These are phyloP conservation scores for Sebastes minor DNA, from an alignment of 2,797 vertebrate species.

Conservation along the genomic window DNA sequence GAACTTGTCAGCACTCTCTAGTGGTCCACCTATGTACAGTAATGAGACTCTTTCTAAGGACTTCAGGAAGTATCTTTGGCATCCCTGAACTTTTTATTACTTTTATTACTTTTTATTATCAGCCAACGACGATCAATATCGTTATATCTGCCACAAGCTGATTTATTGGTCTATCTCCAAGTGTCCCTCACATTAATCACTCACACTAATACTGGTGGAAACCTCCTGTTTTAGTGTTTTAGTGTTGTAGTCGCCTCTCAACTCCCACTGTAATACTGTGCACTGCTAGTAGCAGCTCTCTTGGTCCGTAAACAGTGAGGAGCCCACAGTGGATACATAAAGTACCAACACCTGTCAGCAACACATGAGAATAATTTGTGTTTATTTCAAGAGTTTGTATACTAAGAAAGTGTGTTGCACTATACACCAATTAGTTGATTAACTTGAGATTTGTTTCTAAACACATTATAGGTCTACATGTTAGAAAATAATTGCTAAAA, in stretches of 20 bases:
- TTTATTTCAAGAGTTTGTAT: neutral
- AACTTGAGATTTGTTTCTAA: too few species aligned
- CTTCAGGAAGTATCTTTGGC: neutral
- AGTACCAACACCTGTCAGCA: accelerated
- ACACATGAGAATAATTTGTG: neutral
- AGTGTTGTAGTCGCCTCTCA: neutral
- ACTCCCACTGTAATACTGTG: neutral
- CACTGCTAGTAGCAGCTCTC: neutral
- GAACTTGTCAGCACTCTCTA: too few species aligned
- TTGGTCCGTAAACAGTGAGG: neutral
- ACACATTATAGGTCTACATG: too few species aligned
- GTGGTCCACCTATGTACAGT: too few species aligned
- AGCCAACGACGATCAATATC: neutral
- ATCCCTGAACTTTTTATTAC: neutral
- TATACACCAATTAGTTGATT: neutral
- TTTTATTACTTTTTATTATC: neutral
- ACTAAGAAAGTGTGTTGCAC: neutral
- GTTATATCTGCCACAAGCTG: neutral
- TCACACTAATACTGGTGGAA: neutral
- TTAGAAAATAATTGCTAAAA: too few species aligned
- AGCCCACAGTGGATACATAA: too few species aligned
- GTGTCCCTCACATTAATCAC: neutral
- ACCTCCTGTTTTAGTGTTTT: neutral
- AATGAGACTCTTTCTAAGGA: too few species aligned
- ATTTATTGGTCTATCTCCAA: neutral